Evolutionary conservation across 2,113 vertebrate genomes (phyloP).

Genomic region (Perognathus longimembris): DNA sequence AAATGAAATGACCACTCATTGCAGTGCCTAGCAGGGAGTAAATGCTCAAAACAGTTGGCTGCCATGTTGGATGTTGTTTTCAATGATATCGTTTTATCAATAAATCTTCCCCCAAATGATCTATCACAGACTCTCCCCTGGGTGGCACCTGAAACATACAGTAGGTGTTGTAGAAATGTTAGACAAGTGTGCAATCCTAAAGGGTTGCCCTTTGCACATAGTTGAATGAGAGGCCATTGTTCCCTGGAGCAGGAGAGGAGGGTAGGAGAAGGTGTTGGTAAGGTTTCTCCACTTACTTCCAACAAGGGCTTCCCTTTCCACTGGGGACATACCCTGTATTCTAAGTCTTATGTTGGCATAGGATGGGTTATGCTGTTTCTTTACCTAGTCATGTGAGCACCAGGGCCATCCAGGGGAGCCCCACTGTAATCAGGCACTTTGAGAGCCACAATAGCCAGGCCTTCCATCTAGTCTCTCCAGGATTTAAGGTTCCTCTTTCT

Average conservation of each 20-base stretch:
- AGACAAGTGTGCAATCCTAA: neutral
- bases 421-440: neutral
- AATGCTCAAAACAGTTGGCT: neutral
- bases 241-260: neutral
- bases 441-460: neutral
- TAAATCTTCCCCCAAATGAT: conserved; percentile 32
- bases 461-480: neutral
- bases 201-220: neutral
- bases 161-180: neutral
- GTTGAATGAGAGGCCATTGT: neutral
- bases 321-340: neutral
- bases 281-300: neutral
- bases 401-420: neutral
- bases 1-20: conserved; percentile 18
- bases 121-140: neutral
- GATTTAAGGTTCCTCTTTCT: neutral
- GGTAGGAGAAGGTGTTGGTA: neutral
- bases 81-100: conserved; percentile 59
- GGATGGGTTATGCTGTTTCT: neutral
- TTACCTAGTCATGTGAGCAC: rapidly evolving
- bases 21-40: neutral
- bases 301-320: neutral
- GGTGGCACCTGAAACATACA: neutral
- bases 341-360: neutral
- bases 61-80: conserved; percentile 52